Percentiles rank a stretch among this genome's conserved stretches.
Evolutionary conservation across 1,140 invertebrate genomes (phyloP).

Genomic region (Propsilocerus akamusi): DNA sequence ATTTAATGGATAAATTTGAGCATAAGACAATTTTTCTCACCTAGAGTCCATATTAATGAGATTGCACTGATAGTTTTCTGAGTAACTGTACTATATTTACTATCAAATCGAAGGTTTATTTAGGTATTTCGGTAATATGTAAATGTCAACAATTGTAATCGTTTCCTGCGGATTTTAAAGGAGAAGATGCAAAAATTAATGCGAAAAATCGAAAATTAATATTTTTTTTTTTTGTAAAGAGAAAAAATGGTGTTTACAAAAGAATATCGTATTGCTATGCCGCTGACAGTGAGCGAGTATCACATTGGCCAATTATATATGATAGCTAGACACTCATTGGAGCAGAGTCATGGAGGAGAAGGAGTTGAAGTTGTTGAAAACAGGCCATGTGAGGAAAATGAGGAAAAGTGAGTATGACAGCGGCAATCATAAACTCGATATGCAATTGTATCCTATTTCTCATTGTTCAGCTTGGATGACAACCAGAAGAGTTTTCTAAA

Average conservation of each 20-base stretch:
- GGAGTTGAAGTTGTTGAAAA: slow-evolving; percentile 85
- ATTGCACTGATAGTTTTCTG: too few relatives aligned
- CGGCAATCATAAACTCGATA: neutral
- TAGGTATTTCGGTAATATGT: too few relatives aligned
- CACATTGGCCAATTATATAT: slow-evolving; percentile 45
- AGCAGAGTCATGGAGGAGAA: slow-evolving; percentile 75
- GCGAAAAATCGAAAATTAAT: neutral
- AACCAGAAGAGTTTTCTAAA: neutral
- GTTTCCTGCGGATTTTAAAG: too few relatives aligned
- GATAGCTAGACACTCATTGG: slow-evolving; percentile 82
- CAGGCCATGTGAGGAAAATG: slow-evolving; percentile 49
- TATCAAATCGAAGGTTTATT: too few relatives aligned
- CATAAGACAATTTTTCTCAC: too few relatives aligned
- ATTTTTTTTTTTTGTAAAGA: neutral
- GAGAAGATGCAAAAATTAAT: neutral
- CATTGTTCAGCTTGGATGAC: neutral
- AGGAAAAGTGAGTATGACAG: slow-evolving; percentile 17
- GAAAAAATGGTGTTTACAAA: slow-evolving; percentile 55
- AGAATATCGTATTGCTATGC: slow-evolving; percentile 86
- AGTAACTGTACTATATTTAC: too few relatives aligned
- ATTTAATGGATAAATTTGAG: slow-evolving; percentile 12
- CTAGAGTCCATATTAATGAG: too few relatives aligned
- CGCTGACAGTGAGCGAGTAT: slow-evolving; percentile 69
- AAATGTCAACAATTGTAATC: too few relatives aligned
- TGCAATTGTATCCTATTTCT: neutral